Base-by-base conservation (phyloP, 2,113 vertebrate species). In the Zapus hudsonius region DNA sequence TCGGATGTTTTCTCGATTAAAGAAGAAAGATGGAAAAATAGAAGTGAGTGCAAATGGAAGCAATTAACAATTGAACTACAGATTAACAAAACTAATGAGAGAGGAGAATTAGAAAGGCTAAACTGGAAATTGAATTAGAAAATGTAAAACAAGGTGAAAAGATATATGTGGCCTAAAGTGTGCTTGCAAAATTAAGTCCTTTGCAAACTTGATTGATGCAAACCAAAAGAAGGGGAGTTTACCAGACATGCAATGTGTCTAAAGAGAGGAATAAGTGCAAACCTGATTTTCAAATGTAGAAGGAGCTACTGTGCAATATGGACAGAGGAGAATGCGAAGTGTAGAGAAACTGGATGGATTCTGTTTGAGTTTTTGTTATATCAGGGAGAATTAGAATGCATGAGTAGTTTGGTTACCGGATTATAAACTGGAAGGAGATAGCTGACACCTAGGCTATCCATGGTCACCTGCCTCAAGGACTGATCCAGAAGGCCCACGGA, bases 341-440 rank as follows among this genome's bases (percentile, higher is more conserved):
- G 33, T 66, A 81, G 16, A 86, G 27, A 74, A 89, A 94, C 73
- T 84, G 29, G 9, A 75, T 83, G 33, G 2, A 57, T 93, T 73
- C 57, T 22, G 4, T 38, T 69, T 64, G 3, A 72, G 73, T 69
- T 93, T 90, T 55, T 81, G 38, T 38, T 75, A 90, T 55, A 87
- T 59, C 70, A 61, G 57, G 78, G 90, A 84, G 52, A 92, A 85
- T 82, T 82, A 90, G 33, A 76, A 82, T 5, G 69, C 1, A 31
- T 52, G 33, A 88, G 63, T 63, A 82, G 33, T 9, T 94, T 80
- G 63, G 5, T 80, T 44, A 33, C 8, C 20, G 75, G 31, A 73
- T 15, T 5, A 40, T 31, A 80, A 9, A 72, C 4, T 15, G 17
- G 11, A 5, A 92, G 73, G 36, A n/a, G n/a, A n/a, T n/a, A n/a